Evolutionary conservation across 2,888 invertebrate species (phyloP), one percentile per base, ranked within the genome.

Genomic region (Pseudanteris insignis): DNA sequence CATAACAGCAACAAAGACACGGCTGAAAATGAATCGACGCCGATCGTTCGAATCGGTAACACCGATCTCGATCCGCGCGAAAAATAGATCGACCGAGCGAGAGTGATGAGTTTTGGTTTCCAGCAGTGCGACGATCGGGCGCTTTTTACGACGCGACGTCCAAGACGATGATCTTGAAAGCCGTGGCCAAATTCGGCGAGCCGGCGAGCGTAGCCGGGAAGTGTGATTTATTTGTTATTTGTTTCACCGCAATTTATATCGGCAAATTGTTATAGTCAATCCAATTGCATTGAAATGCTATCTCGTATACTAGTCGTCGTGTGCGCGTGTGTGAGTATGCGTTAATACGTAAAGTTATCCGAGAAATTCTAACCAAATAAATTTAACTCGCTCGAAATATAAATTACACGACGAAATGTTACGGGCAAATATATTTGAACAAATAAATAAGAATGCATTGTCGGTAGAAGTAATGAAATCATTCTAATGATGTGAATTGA

Each of bases 41-140:
- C 29, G 53, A 37, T 18, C 6, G 18, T 18, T 18, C 18, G 18
- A 18, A 18, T 18, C 18, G 18, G 18, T 18, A 4, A n/a, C 18
- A 36, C 26, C 10, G 37, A 38, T 38, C 43, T 40, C 29, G 50
- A 26, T 32, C 25, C 6, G 5, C 11, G 4, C 10, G 37, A 18
- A 54, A 60, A 54, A 51, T 60, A 51, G 46, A 59, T 59, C 41
- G 46, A 25, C 15, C 37, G 37, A 50, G 30, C 11, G 33, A 58
- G 46, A 59, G 51, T 59, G 47, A 60, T 47, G 48, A 54, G 54
- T 54, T 48, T 47, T 47, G 47, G 30, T 53, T 54, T 60, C 53
- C 53, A 53, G 43, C 37, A 47, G 47, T 60, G 51, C 33, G 48
- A 34, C 50, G 50, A 46, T 51, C 33, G 43, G 30, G 50, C 30